Evolutionary conservation across 2,797 vertebrate genomes (phyloP).

Genomic region (Cyclura pinguis): DNA sequence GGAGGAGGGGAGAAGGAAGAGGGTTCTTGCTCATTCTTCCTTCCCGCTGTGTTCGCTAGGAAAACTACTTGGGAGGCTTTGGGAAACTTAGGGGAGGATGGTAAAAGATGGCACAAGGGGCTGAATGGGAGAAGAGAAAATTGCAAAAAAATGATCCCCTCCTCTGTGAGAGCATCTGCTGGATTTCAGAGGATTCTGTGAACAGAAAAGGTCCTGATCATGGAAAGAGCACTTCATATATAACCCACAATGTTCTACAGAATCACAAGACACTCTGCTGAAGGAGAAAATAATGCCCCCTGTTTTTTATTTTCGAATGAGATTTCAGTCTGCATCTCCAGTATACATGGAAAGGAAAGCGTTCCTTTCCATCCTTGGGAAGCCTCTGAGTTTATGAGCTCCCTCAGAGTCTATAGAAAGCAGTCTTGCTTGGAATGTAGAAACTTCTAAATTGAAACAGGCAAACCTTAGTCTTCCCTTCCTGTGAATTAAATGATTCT

Average conservation of each 20-base stretch:
- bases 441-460: neutral
- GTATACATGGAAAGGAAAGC: no score
- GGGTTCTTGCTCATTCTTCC: neutral
- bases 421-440: neutral
- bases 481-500: neutral
- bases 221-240: no score
- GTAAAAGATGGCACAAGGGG: neutral
- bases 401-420: neutral
- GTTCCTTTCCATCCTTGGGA: neutral
- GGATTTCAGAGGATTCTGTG: neutral
- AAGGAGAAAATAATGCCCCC: no score
- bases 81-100: no score
- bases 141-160: neutral
- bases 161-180: neutral
- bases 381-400: neutral
- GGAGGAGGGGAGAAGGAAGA: neutral
- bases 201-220: neutral
- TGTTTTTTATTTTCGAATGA: neutral
- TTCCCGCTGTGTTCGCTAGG: neutral
- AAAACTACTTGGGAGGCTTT: neutral
- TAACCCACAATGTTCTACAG: neutral
- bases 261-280: neutral
- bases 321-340: neutral
- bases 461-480: neutral
- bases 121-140: neutral